Percentiles rank a stretch among this genome's conserved stretches.
Evolutionary conservation across 2,113 vertebrate species (phyloP).

Genomic region (Zosterops pallidus): DNA sequence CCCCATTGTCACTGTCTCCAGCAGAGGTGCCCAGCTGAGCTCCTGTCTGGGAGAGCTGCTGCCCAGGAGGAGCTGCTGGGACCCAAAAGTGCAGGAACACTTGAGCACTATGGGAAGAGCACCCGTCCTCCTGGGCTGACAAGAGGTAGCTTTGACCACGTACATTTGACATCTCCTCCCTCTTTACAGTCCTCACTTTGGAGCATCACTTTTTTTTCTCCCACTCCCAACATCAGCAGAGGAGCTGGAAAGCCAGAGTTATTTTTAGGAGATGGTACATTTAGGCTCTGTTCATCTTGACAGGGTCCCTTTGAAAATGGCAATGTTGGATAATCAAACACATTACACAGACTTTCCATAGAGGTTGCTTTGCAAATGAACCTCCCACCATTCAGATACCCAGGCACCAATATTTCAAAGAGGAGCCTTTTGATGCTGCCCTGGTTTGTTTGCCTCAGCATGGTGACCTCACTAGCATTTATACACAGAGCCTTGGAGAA

Average conservation of each 20-base stretch:
- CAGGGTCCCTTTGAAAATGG: slow-evolving; percentile 20
- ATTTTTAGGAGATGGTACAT: slow-evolving; percentile 45
- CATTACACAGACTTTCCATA: not conserved
- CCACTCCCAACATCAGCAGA: not conserved
- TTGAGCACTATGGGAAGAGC: not conserved
- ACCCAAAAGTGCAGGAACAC: not conserved
- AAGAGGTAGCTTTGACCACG: not conserved
- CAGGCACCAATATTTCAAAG: not conserved
- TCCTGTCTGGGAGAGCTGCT: fast-evolving
- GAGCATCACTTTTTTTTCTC: not conserved
- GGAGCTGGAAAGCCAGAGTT: slow-evolving; percentile 7
- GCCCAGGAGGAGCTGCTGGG: not conserved
- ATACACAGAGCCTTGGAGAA: not conserved
- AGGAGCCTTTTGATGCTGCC: not conserved
- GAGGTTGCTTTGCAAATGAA: not conserved
- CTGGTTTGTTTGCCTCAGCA: slow-evolving; percentile 13
- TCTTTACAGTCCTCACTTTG: not conserved
- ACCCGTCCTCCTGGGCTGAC: fast-evolving
- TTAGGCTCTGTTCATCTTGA: slow-evolving; percentile 23
- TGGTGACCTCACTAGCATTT: slow-evolving; percentile 40
- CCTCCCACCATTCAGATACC: not conserved
- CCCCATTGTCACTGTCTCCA: not conserved
- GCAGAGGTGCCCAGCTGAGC: not conserved
- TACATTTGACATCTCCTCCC: not conserved
- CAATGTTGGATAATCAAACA: slow-evolving; percentile 32